Evolutionary conservation across 1,140 invertebrate genomes (phyloP), one percentile per base, ranked within the genome.

Genomic region (Periplaneta americana): DNA sequence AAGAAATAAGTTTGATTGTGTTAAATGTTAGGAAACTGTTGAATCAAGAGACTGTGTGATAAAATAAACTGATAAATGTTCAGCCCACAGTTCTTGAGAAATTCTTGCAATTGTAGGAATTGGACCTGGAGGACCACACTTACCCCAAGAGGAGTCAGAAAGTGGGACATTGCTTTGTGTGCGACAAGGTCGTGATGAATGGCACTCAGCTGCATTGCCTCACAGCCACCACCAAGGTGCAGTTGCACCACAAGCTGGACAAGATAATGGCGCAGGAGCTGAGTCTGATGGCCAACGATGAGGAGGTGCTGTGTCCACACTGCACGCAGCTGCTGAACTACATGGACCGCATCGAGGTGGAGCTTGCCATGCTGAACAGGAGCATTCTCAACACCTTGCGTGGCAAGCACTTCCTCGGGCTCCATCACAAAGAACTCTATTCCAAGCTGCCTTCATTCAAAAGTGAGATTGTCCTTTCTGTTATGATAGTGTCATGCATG

Each of bases 311-410:
- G 31, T 80, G 79, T 57, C 28, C 48, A 48, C 36, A 32, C n/a
- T 80, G 79, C n/a, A 9, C 36, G 13, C 36, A n/a, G 18, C 34
- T 80, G n/a, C 79, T 80, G 33, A 80, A 80, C 79, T 80, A 80
- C 32, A 35, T 66, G 15, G 79, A 80, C 35, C 79, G 79, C 34
- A 80, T 80, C 32, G 35, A 80, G 48, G 48, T 80, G 0, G 79
- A 80, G 79, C 79, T 80, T 33, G 76, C 33, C 76, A 35, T 78
- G 76, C 18, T 78, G 76, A 78, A 78, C 33, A 78, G 36, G 32
- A 78, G 33, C 10, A 78, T 78, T 36, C 33, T 78, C n/a, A 36
- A 78, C 33, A 32, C n/a, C 31, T 32, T 78, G 10, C 76, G 13
- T 36, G 36, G 36, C 6, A 78, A 78, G 18, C 76, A 78, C 76